phyloP scores from a whole-genome alignment of 2,797 vertebrate genomes.

The Sorex maritimensis region DNA sequence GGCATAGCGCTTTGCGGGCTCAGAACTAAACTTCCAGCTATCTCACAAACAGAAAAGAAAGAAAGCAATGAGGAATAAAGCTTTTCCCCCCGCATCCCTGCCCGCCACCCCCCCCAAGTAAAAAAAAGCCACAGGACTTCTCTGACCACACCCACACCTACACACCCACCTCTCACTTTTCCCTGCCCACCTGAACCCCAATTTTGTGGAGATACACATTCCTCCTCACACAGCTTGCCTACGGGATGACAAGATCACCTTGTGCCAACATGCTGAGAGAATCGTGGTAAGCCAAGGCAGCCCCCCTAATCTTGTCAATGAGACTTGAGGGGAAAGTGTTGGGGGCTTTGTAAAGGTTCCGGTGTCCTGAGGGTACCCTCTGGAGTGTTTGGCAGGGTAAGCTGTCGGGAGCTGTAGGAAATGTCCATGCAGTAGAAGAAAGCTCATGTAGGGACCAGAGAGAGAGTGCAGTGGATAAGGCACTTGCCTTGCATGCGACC shows the following conservation, averaged over 20 bases:
- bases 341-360: background rate
- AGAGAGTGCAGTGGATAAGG: too few relatives aligned
- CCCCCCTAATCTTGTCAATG: too few relatives aligned
- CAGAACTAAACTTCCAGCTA: background rate
- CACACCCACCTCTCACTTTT: background rate
- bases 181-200: background rate
- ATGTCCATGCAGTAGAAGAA: too few relatives aligned
- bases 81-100: too few relatives aligned
- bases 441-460: too few relatives aligned
- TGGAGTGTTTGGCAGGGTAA: background rate
- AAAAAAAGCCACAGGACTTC: too few relatives aligned
- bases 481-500: too few relatives aligned
- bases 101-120: too few relatives aligned
- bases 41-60: too few relatives aligned
- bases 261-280: background rate
- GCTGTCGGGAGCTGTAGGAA: background rate
- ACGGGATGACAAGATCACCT: background rate
- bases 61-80: too few relatives aligned
- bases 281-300: background rate
- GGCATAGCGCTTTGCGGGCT: background rate
- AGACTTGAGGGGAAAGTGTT: background rate
- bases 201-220: rapidly evolving
- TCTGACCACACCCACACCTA: too few relatives aligned
- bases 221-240: background rate
- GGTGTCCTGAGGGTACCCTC: background rate